These are phyloP conservation scores for Diaphora mendica DNA, from an alignment of 2,888 invertebrate genomes.

Conservation along the genomic window DNA sequence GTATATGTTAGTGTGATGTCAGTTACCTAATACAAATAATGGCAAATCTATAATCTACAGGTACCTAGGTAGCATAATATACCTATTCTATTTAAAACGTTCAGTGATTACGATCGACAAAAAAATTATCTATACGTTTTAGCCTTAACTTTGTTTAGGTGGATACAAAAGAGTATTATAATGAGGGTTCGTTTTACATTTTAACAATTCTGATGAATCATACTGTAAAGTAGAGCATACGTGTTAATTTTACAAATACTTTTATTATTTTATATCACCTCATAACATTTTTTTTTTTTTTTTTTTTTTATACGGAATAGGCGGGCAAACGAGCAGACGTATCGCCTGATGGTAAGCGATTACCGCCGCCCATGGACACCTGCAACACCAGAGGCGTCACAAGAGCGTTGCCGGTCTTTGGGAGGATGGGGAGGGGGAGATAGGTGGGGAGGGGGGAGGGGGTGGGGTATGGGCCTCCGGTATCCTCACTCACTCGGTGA, in stretches of 20 bases:
- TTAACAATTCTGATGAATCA: not conserved
- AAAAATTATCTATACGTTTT: not conserved
- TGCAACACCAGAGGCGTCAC: too few relatives aligned
- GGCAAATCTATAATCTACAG: not conserved
- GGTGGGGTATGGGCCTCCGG: too few relatives aligned
- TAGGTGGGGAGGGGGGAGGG: too few relatives aligned
- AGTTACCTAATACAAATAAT: not conserved
- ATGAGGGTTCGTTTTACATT: not conserved
- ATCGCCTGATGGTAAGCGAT: too few relatives aligned
- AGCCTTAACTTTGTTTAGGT: not conserved
- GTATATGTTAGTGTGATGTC: not conserved
- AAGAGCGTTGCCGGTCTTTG: too few relatives aligned
- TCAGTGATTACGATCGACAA: not conserved
- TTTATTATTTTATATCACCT: not conserved
- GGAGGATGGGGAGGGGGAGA: too few relatives aligned
- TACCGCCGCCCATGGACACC: too few relatives aligned
- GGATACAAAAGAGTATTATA: not conserved
- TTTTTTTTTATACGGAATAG: too few relatives aligned
- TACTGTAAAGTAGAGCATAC: not conserved
- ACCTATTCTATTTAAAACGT: not conserved
- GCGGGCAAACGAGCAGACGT: too few relatives aligned
- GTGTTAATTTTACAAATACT: not conserved
- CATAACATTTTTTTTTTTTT: not conserved
- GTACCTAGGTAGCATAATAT: not conserved
- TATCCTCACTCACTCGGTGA: too few relatives aligned